These are phyloP conservation scores for Tachycineta bicolor DNA, from an alignment of 2,113 vertebrate genomes.

Conservation along the genomic window DNA sequence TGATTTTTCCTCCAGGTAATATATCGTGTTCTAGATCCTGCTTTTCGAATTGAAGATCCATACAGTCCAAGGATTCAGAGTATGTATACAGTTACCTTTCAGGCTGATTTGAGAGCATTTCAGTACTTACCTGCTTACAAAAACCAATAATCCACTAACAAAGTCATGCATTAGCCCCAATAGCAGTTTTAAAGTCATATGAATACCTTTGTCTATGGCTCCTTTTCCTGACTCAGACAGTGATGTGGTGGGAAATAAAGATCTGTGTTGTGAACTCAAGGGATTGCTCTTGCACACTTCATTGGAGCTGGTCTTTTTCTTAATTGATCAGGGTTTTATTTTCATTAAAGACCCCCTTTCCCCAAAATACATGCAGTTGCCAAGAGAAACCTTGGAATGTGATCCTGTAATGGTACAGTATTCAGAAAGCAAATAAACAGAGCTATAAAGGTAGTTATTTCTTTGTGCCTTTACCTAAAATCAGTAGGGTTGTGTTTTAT, in stretches of 20 bases:
- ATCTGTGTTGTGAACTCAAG: not conserved
- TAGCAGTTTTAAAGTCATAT: not conserved
- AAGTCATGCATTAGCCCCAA: accelerated
- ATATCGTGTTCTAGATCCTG: constrained; percentile 95
- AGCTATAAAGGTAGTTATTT: not conserved
- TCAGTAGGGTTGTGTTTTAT: accelerated
- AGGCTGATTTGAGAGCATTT: not conserved
- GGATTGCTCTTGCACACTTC: not conserved
- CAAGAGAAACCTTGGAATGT: not conserved
- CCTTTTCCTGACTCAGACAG: not conserved
- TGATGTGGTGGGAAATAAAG: not conserved
- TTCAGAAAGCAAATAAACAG: not conserved
- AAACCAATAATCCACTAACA: not conserved
- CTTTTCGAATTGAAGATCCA: constrained; percentile 92
- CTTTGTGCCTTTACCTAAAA: not conserved
- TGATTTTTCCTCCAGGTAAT: constrained; percentile 82
- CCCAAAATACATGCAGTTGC: not conserved
- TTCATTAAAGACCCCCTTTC: not conserved
- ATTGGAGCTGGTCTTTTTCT: not conserved
- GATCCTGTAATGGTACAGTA: not conserved
- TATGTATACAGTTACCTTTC: constrained; percentile 67
- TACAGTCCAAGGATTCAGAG: constrained; percentile 96
- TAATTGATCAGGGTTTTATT: not conserved
- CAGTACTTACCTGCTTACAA: not conserved
- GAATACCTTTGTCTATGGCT: not conserved